Conservation (phyloP, 2,797 vertebrate genomes). For the Urophycis tenuis region DNA sequence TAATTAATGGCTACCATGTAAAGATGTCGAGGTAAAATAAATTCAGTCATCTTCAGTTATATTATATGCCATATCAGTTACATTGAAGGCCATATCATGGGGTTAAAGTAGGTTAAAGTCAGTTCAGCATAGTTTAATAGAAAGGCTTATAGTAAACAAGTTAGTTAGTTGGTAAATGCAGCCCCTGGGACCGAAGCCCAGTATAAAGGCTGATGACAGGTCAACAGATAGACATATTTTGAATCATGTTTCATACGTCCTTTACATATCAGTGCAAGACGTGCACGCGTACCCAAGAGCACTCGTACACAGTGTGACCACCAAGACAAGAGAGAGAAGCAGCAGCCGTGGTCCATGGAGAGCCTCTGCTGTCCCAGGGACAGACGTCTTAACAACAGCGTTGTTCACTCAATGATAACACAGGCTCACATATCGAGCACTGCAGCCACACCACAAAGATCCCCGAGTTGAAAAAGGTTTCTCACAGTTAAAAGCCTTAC, state of each 20-base stretch:
- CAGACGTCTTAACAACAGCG: not conserved
- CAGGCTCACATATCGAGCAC: not conserved
- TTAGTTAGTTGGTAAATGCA: not conserved
- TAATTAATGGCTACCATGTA: not conserved
- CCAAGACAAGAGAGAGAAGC: not conserved
- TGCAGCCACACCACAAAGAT: not conserved
- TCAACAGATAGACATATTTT: not conserved
- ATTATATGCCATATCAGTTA: not conserved
- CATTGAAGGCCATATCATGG: not conserved
- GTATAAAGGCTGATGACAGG: not conserved
- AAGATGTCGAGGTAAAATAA: not conserved
- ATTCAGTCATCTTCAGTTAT: not conserved
- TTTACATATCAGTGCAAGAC: not conserved
- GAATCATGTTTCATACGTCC: not conserved
- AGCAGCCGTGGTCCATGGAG: not conserved
- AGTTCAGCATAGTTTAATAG: not conserved
- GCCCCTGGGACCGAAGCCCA: no score
- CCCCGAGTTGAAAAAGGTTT: slow-evolving; percentile 9
- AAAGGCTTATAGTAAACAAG: not conserved
- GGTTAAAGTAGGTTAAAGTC: not conserved
- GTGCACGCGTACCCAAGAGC: not conserved
- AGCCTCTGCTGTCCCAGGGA: not conserved
- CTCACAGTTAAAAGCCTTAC: slow-evolving; percentile 8
- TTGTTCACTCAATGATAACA: not conserved
- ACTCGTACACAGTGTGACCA: not conserved